A percentile compares a stretch with the other conserved stretches of the same genome.
Evolutionary conservation across 1,140 invertebrate species (phyloP).

Genomic region (Pseudomyrmex sp.): DNA sequence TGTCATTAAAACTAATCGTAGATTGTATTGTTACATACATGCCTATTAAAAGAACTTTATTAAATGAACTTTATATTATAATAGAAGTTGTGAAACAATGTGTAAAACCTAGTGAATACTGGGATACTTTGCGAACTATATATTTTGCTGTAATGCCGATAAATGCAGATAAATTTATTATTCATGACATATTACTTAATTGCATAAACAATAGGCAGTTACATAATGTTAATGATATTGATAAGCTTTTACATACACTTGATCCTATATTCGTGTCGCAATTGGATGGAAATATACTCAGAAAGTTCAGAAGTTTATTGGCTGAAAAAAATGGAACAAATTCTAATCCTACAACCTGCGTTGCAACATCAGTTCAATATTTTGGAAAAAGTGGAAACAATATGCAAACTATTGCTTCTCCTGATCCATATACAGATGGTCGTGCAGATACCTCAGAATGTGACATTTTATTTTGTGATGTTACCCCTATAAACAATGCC

Average conservation of each 20-base stretch:
- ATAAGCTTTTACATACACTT: slow-evolving; percentile 34
- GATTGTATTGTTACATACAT: too few relatives aligned
- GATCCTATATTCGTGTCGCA: background rate
- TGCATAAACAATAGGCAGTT: background rate
- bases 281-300: slow-evolving; percentile 16
- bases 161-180: background rate
- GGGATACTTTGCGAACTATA: slow-evolving; percentile 34
- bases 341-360: background rate
- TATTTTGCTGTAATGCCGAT: background rate
- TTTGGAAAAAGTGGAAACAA: background rate
- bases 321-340: background rate
- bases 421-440: background rate
- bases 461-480: too few relatives aligned
- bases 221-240: slow-evolving; percentile 49
- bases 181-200: slow-evolving; percentile 31
- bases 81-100: background rate
- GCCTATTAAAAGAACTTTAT: background rate
- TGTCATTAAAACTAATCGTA: background rate
- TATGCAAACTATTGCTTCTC: slow-evolving; percentile 15
- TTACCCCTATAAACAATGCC: background rate
- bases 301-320: slow-evolving; percentile 33
- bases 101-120: slow-evolving; percentile 29
- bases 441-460: background rate
- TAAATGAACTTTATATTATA: background rate
- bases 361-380: too few relatives aligned